Percentiles rank a stretch among this genome's conserved stretches.
Evolutionary conservation across 92 coral and sea anemone species (phyloP).

Genomic region (Parazoanthus atlanticus): DNA sequence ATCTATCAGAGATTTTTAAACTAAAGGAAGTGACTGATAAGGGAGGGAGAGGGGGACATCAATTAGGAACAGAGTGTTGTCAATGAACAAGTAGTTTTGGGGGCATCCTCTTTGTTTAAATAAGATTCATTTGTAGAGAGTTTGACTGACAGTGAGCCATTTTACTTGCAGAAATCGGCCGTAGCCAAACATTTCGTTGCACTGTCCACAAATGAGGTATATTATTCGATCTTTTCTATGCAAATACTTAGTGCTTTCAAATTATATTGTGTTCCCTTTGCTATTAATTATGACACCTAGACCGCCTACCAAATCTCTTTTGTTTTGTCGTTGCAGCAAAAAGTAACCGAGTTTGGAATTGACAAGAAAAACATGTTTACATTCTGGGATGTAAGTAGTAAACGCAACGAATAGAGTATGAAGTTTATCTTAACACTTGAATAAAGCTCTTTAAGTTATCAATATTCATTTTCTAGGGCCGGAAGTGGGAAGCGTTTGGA

Average conservation of each 20-base stretch:
- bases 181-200: constrained; percentile 98
- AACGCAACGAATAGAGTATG: neutral
- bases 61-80: neutral
- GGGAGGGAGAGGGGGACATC: no score
- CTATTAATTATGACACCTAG: neutral
- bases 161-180: constrained; percentile 65
- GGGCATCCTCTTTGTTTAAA: neutral
- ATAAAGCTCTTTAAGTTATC: neutral
- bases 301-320: neutral
- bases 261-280: neutral
- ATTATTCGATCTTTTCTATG: no score
- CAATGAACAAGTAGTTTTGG: no score
- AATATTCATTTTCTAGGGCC: no score
- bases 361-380: constrained; percentile 95
- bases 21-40: no score
- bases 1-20: no score
- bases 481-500: no score
- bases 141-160: neutral
- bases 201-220: constrained; percentile 93
- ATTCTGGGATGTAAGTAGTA: constrained; percentile 99
- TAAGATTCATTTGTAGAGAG: neutral
- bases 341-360: constrained; percentile 95
- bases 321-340: constrained; percentile 57
- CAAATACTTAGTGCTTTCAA: neutral
- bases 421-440: no score